phyloP scores from a whole-genome alignment of 2,113 vertebrate species.

The Ellobius talpinus region DNA sequence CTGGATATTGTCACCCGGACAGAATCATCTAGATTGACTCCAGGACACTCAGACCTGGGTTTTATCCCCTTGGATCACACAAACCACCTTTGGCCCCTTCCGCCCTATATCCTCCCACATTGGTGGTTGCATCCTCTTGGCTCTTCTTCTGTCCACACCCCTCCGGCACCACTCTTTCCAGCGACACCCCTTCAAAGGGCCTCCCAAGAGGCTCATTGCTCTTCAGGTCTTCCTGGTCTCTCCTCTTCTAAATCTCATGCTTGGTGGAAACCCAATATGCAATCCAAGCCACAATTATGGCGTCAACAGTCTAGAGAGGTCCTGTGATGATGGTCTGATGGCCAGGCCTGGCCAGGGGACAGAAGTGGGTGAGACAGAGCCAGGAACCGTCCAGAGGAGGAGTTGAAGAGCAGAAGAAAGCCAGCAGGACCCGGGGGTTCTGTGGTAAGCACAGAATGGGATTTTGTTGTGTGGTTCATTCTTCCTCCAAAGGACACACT shows the following conservation, averaged over 20 bases:
- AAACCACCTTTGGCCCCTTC: background rate
- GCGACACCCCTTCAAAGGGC: background rate
- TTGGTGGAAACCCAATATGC: background rate
- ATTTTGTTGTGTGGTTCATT: background rate
- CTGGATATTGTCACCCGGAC: background rate
- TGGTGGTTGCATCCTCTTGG: background rate
- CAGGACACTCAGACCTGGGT: background rate
- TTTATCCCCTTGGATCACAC: background rate
- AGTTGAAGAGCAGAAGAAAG: background rate
- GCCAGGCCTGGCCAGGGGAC: background rate
- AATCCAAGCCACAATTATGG: background rate
- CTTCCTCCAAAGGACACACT: background rate
- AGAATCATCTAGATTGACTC: background rate
- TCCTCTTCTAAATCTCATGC: background rate
- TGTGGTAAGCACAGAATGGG: too few relatives aligned
- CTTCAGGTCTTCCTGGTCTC: background rate
- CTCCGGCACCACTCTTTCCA: background rate
- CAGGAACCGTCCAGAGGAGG: background rate
- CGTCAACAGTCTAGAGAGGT: background rate
- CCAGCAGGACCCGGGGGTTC: rapidly evolving
- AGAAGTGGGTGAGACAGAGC: too few relatives aligned
- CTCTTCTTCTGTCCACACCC: background rate
- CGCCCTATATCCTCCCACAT: background rate
- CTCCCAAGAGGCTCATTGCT: background rate
- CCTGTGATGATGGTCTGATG: rapidly evolving